A percentile compares a stretch with the other conserved stretches of the same genome.
Conservation (phyloP, 2,113 vertebrate genomes). For the Loxodonta africana region DNA sequence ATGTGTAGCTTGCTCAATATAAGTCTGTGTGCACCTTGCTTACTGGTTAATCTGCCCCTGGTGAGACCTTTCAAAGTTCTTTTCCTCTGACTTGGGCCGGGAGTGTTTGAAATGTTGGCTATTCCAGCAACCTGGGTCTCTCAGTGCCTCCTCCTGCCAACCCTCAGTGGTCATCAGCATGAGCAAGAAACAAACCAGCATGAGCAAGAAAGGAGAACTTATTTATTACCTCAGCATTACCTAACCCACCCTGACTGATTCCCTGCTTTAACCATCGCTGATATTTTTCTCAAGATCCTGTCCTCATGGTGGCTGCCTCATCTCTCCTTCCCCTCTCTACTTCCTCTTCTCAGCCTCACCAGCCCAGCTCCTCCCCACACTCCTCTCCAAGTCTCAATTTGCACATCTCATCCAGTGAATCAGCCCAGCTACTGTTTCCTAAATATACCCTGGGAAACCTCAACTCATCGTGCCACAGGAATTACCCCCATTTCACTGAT, state of each 20-base stretch:
- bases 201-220: neutral
- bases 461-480: neutral
- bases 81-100: no score
- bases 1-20: no score
- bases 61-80: neutral
- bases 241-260: fast-evolving
- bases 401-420: neutral
- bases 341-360: neutral
- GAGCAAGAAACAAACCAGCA: neutral
- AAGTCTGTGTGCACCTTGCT: no score
- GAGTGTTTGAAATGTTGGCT: neutral
- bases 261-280: fast-evolving
- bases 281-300: neutral
- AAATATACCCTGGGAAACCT: no score
- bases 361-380: neutral
- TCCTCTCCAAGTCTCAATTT: neutral
- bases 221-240: neutral
- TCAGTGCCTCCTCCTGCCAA: no score
- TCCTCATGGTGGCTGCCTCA: fast-evolving
- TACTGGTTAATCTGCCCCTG: no score
- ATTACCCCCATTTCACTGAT: neutral
- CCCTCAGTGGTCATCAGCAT: neutral
- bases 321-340: neutral
- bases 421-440: neutral
- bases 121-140: neutral